These are phyloP conservation scores for Coecobrya sp. DNA, from an alignment of 2,888 invertebrate species.

Conservation along the genomic window DNA sequence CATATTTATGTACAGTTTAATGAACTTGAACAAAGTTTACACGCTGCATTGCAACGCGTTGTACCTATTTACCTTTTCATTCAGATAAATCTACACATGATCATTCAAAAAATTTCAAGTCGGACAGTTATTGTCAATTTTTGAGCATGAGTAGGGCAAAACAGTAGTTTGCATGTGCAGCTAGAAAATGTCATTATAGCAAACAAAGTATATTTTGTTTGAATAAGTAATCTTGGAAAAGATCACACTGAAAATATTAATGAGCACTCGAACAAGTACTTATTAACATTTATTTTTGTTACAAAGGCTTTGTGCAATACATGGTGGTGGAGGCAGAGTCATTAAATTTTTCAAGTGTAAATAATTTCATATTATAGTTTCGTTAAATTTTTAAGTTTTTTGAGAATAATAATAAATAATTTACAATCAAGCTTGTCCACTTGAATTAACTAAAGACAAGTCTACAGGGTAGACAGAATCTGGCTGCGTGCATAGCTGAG, in stretches of 20 bases:
- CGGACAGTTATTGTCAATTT: slow-evolving; percentile 22
- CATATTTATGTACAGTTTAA: neutral
- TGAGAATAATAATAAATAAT: neutral
- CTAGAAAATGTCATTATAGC: neutral
- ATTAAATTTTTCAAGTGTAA: neutral
- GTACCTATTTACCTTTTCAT: neutral
- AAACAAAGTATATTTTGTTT: neutral
- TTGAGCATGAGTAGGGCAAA: slow-evolving; percentile 2
- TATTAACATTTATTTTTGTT: neutral
- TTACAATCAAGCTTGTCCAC: slow-evolving; percentile 13
- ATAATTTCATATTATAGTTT: neutral
- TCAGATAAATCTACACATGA: too few relatives aligned
- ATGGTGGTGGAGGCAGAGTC: neutral
- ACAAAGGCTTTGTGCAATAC: neutral
- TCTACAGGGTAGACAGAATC: neutral
- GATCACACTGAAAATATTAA: neutral
- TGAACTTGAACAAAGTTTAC: slow-evolving; percentile 24
- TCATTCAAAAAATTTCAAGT: neutral
- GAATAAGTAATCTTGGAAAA: neutral
- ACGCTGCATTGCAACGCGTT: slow-evolving; percentile 23
- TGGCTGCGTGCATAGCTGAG: neutral
- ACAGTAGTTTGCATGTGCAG: neutral
- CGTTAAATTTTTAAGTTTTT: neutral
- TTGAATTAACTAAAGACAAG: neutral
- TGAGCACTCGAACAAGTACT: neutral